Evolutionary conservation across 2,888 invertebrate genomes (phyloP).

Genomic region (Gymnosoma rotundatum): DNA sequence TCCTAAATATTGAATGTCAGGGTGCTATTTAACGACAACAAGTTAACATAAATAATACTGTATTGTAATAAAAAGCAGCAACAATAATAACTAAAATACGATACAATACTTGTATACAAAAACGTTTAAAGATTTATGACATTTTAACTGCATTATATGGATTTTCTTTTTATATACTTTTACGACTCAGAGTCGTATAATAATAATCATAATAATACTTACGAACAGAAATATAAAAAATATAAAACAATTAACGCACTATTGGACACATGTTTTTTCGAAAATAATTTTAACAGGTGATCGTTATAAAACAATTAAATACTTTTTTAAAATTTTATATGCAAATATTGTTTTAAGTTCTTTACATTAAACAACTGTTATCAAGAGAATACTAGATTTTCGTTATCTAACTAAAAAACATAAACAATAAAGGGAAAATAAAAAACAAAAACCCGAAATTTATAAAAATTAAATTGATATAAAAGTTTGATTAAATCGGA

Average conservation of each 20-base stretch:
- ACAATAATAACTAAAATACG: background rate
- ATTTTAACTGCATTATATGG: slow-evolving; percentile 56
- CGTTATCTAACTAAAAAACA: too few relatives aligned
- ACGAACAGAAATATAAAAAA: background rate
- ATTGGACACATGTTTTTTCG: too few relatives aligned
- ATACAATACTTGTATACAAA: slow-evolving; percentile 4
- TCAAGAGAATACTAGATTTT: too few relatives aligned
- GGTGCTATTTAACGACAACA: slow-evolving; percentile 13
- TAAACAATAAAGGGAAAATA: too few relatives aligned
- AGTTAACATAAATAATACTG: background rate
- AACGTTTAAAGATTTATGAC: slow-evolving; percentile 55
- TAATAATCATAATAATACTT: slow-evolving; percentile 30
- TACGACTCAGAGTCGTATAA: slow-evolving; percentile 43
- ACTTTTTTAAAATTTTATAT: too few relatives aligned
- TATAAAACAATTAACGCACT: background rate
- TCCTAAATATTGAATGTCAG: background rate
- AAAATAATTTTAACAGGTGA: too few relatives aligned
- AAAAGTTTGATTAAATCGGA: too few relatives aligned
- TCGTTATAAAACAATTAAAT: too few relatives aligned
- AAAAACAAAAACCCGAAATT: too few relatives aligned
- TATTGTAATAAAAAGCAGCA: slow-evolving; percentile 8
- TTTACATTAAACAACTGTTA: too few relatives aligned
- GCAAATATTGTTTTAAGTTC: too few relatives aligned
- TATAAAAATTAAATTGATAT: too few relatives aligned
- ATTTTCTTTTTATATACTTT: slow-evolving; percentile 35